Base-by-base conservation (phyloP, 2,113 vertebrate species). In the Bucco capensis region DNA sequence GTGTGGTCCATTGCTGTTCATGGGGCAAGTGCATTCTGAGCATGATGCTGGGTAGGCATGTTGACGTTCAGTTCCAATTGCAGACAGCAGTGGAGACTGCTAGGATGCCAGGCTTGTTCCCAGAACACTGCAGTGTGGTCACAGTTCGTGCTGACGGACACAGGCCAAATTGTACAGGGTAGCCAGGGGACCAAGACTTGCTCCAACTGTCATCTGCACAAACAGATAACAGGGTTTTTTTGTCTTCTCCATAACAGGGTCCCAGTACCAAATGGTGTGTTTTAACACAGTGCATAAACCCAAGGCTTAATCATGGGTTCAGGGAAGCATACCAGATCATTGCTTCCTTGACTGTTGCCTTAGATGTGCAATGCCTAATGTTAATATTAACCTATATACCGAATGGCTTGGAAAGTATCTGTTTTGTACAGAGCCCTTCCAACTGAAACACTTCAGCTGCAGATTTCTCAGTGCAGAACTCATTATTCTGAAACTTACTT, bases 311-410 rank as follows among this genome's bases (percentile, higher is more conserved):
- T 30, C 21, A 14, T 3, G 8, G 35, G 24, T 64, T 50, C 77
- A 66, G n/a, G 56, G 65, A 58, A 84, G 62, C 77, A 56, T 31
- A 87, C 30, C 42, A 86, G 31, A 74, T 12, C 69, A 23, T 11
- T 69, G 33, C 53, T 89, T 82, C 73, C 57, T 19, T 62, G 70
- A 8, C 14, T 25, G 27, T 23, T 83, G 69, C 57, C 40, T 83
- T 85, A 82, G 90, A 90, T 54, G 46, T 76, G 61, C 83, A 87
- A 28, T 76, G 54, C 50, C 70, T 70, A 51, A 82, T 90, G 94
- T 89, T 96, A 88, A 90, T 90, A 94, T 89, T 96, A 93, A 93
- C 84, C 81, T 85, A 72, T 83, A 76, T 73, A 87, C 77, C 60
- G 87, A 85, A 80, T 86, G 51, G 42, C 76, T 94, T 85, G 81